Conservation (phyloP, 1,140 invertebrate species). For the Saxidomus purpurata region DNA sequence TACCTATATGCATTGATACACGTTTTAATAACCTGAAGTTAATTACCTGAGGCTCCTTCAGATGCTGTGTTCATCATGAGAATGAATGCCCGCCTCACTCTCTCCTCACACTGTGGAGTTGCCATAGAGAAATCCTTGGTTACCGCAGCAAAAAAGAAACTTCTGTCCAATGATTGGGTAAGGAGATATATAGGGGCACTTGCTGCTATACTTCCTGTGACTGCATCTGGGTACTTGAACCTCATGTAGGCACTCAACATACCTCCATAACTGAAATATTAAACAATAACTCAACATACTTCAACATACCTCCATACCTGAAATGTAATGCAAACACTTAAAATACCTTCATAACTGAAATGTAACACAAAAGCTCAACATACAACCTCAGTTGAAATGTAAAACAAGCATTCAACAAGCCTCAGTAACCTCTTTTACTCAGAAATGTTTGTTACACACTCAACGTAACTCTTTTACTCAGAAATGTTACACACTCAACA, state of each 20-base stretch:
- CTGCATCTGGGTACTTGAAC: constrained; percentile 97
- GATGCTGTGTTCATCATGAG: constrained; percentile 75
- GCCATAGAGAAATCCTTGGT: constrained; percentile 85
- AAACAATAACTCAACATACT: neutral
- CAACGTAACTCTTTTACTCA: too few relatives aligned
- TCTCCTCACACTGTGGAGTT: constrained; percentile 80
- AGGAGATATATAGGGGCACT: constrained; percentile 98
- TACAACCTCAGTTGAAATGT: too few relatives aligned
- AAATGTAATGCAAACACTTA: too few relatives aligned
- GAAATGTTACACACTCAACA: too few relatives aligned
- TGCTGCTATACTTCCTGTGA: constrained; percentile 95
- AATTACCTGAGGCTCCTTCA: constrained; percentile 73
- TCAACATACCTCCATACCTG: too few relatives aligned
- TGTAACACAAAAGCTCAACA: too few relatives aligned
- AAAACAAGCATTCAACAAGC: too few relatives aligned
- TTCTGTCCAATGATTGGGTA: constrained; percentile 91
- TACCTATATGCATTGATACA: too few relatives aligned
- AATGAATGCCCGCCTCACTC: constrained; percentile 92
- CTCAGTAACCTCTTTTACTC: too few relatives aligned
- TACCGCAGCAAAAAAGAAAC: constrained; percentile 89
- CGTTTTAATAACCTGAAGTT: too few relatives aligned
- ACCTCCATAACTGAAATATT: constrained; percentile 82
- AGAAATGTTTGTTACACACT: too few relatives aligned
- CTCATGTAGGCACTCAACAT: constrained; percentile 84
- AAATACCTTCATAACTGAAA: too few relatives aligned